Evolutionary conservation across 2,797 vertebrate species (phyloP), one percentile per base, ranked within the genome.

Genomic region (Cossypha niveicapilla): DNA sequence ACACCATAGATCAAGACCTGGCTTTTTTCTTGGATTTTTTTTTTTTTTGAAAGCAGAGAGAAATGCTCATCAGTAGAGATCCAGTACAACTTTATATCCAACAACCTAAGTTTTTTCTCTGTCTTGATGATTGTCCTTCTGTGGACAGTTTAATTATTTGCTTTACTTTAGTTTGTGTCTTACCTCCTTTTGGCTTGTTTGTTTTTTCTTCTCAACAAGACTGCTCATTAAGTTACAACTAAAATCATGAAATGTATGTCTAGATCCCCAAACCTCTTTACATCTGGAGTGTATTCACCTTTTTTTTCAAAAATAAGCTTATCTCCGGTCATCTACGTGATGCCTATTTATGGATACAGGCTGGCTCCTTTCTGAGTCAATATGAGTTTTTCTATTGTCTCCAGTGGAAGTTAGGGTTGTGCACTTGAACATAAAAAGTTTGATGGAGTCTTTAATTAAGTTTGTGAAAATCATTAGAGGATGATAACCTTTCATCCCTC

Each of bases 401-500:
- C 54, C 32, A 61, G 50, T 85, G 54, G 42, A 80, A 90, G 62
- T 47, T 72, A 71, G 39, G 87, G 86, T 92, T 94, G 82, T 65
- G 75, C 89, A 85, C 89, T 93, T 96, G 65, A 58, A 60, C 34
- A 11, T 74, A 61, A 85, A 88, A 89, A 79, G 13, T 75, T 87
- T 92, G 89, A 89, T 89, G 92, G 67, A 79, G 48, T 37, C 39
- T 87, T 94, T 93, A 96, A 94, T 92, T 92, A 93, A 72, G 84
- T 93, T 95, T 95, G 71, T 80, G 88, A 94, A 86, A 92, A 91
- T 74, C 92, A 32, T 94, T 88, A 89, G 53, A 74, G 23, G 42
- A 93, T 80, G 92, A 96, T 96, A 95, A 95, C 95, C 92, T 96
- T 94, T 96, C 0, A 1, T 95, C 37, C 54, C 63, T 94, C 44